Base-by-base conservation (phyloP, 2,888 invertebrate species). In the Heliconius cydno region DNA sequence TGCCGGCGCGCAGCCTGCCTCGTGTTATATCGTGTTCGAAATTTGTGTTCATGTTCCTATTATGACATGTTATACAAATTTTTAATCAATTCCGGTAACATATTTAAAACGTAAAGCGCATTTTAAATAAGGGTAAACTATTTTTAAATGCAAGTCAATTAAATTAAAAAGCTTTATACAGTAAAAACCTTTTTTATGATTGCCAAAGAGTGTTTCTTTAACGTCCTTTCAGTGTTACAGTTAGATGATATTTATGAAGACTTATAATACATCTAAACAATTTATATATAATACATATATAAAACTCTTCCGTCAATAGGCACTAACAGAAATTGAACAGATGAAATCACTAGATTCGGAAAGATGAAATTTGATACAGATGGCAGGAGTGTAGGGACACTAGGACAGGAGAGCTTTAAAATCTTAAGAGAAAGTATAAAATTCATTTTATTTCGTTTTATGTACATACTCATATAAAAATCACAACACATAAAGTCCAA, bases 1-100 rank as follows among this genome's bases (percentile, higher is more conserved):
- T 73, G 67, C 79, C 82, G 77, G 76, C 74, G 25, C 78, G 25
- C 68, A 74, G 25, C 60, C 25, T n/a, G 38, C 10, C 12, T 68
- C 25, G 13, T 68, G n/a, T n/a, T 68, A 25, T 41, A n/a, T 30
- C 34, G 34, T 65, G 15, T 30, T 65, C 2, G 10, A 34, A 38
- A 63, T 63, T 13, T 63, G 63, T 25, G n/a, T 63, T n/a, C 4
- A 28, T 65, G 28, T 25, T 28, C 13, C 15, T 65, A 25, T 15
- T 0, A 15, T 65, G 25, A 28, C 4, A 65, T 25, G n/a, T 63
- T 63, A 28, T 28, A 13, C 13, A 28, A 28, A 13, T 60, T 60
- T 22, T 60, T 60, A n/a, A 22, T 60, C n/a, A n/a, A 15, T 46
- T 46, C 46, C 46, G 46, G 46, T 60, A 60, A 60, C 22, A 22